A percentile compares a stretch with the other conserved stretches of the same genome.
Evolutionary conservation across 2,113 vertebrate species (phyloP).

Genomic region (Bubo bubo): DNA sequence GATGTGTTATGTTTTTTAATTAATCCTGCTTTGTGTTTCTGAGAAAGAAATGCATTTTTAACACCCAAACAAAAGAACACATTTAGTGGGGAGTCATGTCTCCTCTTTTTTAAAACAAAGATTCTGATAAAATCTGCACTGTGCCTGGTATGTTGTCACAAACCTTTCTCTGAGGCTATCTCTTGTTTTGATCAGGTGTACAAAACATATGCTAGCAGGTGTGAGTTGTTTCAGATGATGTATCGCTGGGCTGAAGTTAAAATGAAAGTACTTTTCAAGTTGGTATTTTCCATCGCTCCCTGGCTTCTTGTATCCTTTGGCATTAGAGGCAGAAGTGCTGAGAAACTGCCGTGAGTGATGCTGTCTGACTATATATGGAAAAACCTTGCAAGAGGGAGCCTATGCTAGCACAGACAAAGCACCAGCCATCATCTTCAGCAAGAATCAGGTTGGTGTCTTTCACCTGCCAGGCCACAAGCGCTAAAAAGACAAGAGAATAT

Average conservation of each 20-base stretch:
- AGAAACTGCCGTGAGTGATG: not conserved
- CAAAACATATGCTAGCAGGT: not conserved
- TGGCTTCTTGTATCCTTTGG: not conserved
- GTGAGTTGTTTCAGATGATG: not conserved
- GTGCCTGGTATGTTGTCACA: not conserved
- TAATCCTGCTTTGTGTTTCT: not conserved
- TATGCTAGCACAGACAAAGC: not conserved
- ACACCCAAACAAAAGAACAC: not conserved
- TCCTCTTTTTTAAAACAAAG: not conserved
- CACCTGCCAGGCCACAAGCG: not conserved
- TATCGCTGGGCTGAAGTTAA: not conserved
- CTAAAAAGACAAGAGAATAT: not conserved
- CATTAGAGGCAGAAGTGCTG: conserved; percentile 14
- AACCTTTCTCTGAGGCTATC: not conserved
- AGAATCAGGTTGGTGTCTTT: not conserved
- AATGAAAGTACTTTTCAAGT: not conserved
- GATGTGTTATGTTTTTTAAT: not conserved
- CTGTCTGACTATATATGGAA: not conserved
- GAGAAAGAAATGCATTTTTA: not conserved
- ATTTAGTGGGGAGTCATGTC: not conserved
- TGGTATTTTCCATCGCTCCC: conserved; percentile 16
- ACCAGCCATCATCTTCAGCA: not conserved
- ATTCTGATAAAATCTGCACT: not conserved
- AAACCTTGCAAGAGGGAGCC: conserved; percentile 21
- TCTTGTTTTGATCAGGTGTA: not conserved